A percentile compares a stretch with the other conserved stretches of the same genome.
These are phyloP conservation scores for Heliconius charithonia DNA, from an alignment of 2,888 invertebrate species.

Conservation along the genomic window DNA sequence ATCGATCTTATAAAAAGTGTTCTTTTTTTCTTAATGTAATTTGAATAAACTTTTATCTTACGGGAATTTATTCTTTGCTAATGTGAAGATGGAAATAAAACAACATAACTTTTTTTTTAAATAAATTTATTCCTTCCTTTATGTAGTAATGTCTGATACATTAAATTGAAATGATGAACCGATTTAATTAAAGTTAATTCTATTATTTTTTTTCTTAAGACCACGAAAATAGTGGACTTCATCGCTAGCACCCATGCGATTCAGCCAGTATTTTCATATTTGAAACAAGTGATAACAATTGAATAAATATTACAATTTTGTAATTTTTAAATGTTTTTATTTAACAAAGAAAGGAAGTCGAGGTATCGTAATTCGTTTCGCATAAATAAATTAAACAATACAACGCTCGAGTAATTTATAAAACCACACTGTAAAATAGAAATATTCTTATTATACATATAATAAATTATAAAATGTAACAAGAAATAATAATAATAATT, in stretches of 20 bases:
- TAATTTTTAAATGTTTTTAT: constrained; percentile 34
- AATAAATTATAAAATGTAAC: not conserved
- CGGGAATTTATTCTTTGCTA: too few species aligned
- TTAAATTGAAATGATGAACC: constrained; percentile 34
- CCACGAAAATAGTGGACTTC: constrained; percentile 64
- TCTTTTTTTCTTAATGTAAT: too few species aligned
- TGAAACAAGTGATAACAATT: not conserved
- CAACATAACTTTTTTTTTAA: constrained; percentile 57
- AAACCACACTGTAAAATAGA: constrained; percentile 41
- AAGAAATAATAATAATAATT: constrained; percentile 10
- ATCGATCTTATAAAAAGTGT: too few species aligned
- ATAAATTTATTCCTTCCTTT: constrained; percentile 78
- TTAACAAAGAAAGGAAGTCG: constrained; percentile 70
- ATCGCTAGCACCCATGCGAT: constrained; percentile 71
- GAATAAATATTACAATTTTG: constrained; percentile 8
- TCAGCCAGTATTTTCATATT: constrained; percentile 63
- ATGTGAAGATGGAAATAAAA: constrained; percentile 34
- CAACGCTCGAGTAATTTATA: constrained; percentile 71
- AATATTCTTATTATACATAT: constrained; percentile 23
- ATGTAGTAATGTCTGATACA: constrained; percentile 40
- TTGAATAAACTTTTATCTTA: too few species aligned
- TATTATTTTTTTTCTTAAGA: constrained; percentile 26
- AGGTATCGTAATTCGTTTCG: constrained; percentile 75
- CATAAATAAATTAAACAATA: constrained; percentile 55
- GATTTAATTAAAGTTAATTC: constrained; percentile 24